Evolutionary conservation across 2,797 vertebrate genomes (phyloP), one percentile per base, ranked within the genome.

Genomic region (Enteromius treurensis): DNA sequence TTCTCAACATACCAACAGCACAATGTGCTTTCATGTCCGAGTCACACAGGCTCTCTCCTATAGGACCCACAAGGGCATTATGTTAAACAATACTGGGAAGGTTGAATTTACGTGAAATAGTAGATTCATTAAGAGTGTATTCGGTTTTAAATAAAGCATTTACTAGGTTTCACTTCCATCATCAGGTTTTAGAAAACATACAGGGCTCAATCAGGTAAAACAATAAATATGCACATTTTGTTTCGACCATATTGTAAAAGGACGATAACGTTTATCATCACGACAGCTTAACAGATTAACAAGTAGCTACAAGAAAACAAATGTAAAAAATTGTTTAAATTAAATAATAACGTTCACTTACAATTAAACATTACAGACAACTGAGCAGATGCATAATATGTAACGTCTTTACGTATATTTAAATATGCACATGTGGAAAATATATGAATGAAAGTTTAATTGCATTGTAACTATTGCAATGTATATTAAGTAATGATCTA

Each of bases 1-100:
- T 83, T 83, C 75, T 71, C 82, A 83, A 83, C 82, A 83, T 83
- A 83, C 75, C 82, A 83, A 71, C 67, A 83, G 76, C 82, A 78
- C 76, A 83, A 64, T 71, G 67, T 78, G 75, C 82, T 78, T 78
- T 70, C 75, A 83, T 71, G 75, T 78, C 67, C 74, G 23, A 83
- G 75, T 77, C 81, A 78, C 73, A 77, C 29, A 21, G 40, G 40
- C 49, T 65, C 19, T 47, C 65, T 71, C 19, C 47, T 47, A 65
- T 29, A 76, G 26, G 47, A 65, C 49, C 67, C 75, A 83, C 40
- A 78, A 49, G 29, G 53, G 40, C 53, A 64, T 83, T 78, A 49
- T 49, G 40, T 83, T 60, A 71, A 62, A 70, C 26, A 77, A 70
- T 32, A 77, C 81, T 26, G 26, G 29, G 23, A 23, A 37, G 13